Evolutionary conservation across 30 jellyfish, hydroid and myxozoan species (phyloP), one percentile per base, ranked within the genome.

Genomic region (Morbakka virulenta): DNA sequence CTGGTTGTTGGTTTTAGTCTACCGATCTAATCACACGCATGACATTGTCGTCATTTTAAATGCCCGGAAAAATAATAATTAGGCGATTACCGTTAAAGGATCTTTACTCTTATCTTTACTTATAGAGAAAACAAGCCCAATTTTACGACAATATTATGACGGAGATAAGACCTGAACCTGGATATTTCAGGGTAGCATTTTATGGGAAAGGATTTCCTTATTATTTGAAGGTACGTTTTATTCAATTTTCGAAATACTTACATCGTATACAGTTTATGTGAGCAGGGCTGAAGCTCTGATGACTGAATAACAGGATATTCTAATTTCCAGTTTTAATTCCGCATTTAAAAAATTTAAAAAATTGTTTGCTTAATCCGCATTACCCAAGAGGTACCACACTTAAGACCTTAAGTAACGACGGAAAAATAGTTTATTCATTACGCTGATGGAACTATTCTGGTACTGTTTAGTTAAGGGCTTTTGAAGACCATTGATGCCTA

Each of bases 81-180:
- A n/a, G n/a, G n/a, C n/a, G n/a, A n/a, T 3, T 69, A 13, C 72
- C 6, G 69, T 66, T 66, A 6, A 4, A 12, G 25, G 14, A 28
- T 66, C 24, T 24, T 6, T 12, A 6, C 47, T 28, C n/a, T 26
- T 64, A 4, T 64, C 33, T 2, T 47, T 2, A 47, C 53, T 81
- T 64, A 9, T 81, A 92, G 98, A 93, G 98, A 1, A 86, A 84
- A 9, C 98, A 92, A 68, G 98, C 98, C 20, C 91, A 92, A 62
- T 92, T 92, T 64, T 92, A 92, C 65, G 98, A 92, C 87, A 84
- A 86, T 51, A 92, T 92, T 74, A 92, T 92, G 98, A 78, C 69
- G 74, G 96, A 92, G 83, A 67, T 92, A 51, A 81, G 98, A 67
- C 98, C 98, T 14, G 98, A 95, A 27, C 98, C 95, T 28, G 95